A percentile compares a stretch with the other conserved stretches of the same genome.
phyloP scores from a whole-genome alignment of 2,113 vertebrate species.

The Oreochromis niloticus region DNA sequence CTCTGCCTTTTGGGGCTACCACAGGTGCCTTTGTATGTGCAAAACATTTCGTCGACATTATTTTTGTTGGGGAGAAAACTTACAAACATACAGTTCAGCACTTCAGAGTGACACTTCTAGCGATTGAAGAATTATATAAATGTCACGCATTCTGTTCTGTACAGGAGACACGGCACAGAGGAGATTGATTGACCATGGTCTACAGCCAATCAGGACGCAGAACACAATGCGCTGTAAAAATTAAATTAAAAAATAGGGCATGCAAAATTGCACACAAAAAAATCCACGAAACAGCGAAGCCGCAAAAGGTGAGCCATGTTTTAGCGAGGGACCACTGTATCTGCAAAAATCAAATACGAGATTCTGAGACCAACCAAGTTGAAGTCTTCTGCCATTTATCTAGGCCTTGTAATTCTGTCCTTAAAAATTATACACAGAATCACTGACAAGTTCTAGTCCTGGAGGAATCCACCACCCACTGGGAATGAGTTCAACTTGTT shows the following conservation, averaged over 20 bases:
- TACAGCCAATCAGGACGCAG: background rate
- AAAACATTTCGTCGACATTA: rapidly evolving
- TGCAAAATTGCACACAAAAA: background rate
- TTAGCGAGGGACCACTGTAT: background rate
- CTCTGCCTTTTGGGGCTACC: background rate
- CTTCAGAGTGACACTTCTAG: background rate
- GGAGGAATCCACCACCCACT: background rate
- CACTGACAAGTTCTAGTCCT: rapidly evolving
- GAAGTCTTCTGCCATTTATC: background rate
- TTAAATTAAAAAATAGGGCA: rapidly evolving
- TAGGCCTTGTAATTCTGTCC: rapidly evolving
- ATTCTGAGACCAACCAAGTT: background rate
- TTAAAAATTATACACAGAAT: background rate
- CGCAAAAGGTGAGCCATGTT: rapidly evolving
- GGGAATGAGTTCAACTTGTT: background rate
- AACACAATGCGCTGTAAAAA: background rate
- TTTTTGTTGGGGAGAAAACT: background rate
- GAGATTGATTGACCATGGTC: background rate
- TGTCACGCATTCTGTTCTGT: background rate
- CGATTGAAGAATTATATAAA: rapidly evolving
- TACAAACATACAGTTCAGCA: rapidly evolving
- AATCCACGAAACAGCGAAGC: rapidly evolving
- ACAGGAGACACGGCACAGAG: background rate
- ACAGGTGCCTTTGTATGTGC: background rate
- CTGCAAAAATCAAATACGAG: background rate